Evolutionary conservation across 2,888 invertebrate genomes (phyloP), one percentile per base, ranked within the genome.

Genomic region (Sesamia inferens): DNA sequence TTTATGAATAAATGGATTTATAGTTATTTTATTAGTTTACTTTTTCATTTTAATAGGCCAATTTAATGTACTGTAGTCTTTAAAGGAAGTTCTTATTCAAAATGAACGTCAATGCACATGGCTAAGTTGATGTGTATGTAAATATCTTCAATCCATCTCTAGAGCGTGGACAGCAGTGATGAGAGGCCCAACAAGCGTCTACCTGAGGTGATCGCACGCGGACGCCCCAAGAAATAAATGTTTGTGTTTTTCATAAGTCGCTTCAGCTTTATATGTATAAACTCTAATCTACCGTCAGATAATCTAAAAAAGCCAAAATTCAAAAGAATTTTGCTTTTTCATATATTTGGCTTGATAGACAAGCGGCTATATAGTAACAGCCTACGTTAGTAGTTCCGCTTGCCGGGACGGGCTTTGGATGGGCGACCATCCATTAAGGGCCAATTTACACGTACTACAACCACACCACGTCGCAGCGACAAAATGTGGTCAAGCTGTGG

Each of bases 161-260:
- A 95, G 95, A 94, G 93, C 48, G 92, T 93, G 92, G 96, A 95
- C 92, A 95, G 95, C 96, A 90, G 93, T 74, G 95, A 96, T 78
- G 95, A 96, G 88, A 88, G 95, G 16, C 90, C 94, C 71, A 90
- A 80, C 89, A 94, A 93, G 89, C 93, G 95, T 7, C 94, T 95
- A 65, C 93, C 96, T 0, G 90, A 94, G 73, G 94, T 92, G 93
- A 96, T 96, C 92, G 93, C 92, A 66, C 95, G 96, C 82, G 91
- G 91, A 81, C 93, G 96, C 19, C 93, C 95, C 87, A 96, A 96
- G 93, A 96, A 96, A 95, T 96, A 96, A 93, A 95, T 94, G 95
- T 96, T 92, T 89, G 95, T 95, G 84, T 87, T 88, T 88, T 81
- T 84, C 82, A 78, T 74, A 81, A 74, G 59, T 83, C 71, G 82